Evolutionary conservation across 2,888 invertebrate species (phyloP), one percentile per base, ranked within the genome.

Genomic region (Ecliptopera silaceata): DNA sequence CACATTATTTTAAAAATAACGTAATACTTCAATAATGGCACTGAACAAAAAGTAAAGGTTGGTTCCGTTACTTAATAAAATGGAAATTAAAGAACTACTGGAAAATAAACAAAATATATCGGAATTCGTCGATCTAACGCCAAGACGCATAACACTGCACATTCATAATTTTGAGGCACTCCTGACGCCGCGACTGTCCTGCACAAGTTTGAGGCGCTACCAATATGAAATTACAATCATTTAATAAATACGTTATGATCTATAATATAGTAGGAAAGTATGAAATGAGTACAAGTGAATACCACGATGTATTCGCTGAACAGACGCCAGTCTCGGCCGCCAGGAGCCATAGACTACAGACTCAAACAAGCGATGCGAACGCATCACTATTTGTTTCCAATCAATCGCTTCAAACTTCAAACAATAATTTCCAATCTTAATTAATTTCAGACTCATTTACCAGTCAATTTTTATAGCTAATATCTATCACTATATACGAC

Each of bases 21-120:
- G 81, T 84, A 88, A 89, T 86, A 86, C 86, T 86, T 84, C 80
- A 78, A 80, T 79, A 87, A 89, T 89, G 89, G 89, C 89, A 89
- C 89, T 84, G 86, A 86, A 87, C 72, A 82, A 84, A 83, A 84
- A 80, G 74, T 70, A 80, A 81, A 77, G 71, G 70, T 76, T 75
- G 72, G 77, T 73, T 76, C 71, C 69, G 74, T 78, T 71, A 79
- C 71, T 71, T 75, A 72, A 76, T 72, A 75, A n/a, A 74, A 69
- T 74, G 74, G 71, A 77, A 77, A 70, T 69, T 50, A 59, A 68
- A 79, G 79, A 75, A 71, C 68, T 70, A 54, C 42, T 43, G 54
- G 59, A 69, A 65, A 71, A 72, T 72, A 69, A 66, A 71, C 68
- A 71, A 69, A 65, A 70, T 71, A 70, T 71, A 70, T 72, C 74